Conservation (phyloP, 2,888 invertebrate genomes). For the Pseudolycoriella hygida region DNA sequence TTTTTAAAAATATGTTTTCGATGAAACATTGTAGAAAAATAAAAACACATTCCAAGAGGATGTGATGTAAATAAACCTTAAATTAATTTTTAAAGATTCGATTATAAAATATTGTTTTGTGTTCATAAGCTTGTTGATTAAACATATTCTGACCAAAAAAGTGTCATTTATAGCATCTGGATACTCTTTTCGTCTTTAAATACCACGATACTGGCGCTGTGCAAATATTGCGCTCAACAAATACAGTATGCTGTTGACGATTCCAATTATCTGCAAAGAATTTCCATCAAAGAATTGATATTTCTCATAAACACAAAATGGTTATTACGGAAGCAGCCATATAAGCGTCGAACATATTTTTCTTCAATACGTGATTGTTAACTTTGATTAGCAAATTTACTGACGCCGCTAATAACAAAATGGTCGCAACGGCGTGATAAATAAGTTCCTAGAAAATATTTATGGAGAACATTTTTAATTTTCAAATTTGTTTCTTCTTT, state of each 20-base stretch:
- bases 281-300: not conserved
- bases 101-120: too few relatives aligned
- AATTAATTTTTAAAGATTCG: too few relatives aligned
- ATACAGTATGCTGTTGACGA: conserved; percentile 4
- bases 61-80: too few relatives aligned
- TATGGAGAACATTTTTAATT: not conserved
- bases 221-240: conserved; percentile 2
- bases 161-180: too few relatives aligned
- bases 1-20: not conserved
- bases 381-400: conserved; percentile 17
- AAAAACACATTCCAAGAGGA: too few relatives aligned
- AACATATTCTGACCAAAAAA: too few relatives aligned
- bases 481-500: not conserved
- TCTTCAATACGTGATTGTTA: not conserved
- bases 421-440: conserved; percentile 58
- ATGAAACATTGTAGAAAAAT: not conserved
- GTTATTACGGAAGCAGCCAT: conserved; percentile 2
- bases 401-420: conserved; percentile 53
- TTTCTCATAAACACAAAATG: not conserved
- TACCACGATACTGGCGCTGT: conserved; percentile 2
- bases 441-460: conserved; percentile 47
- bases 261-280: not conserved
- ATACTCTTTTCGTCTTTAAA: conserved; percentile 5
- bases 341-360: conserved; percentile 19
- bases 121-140: too few relatives aligned